These are phyloP conservation scores for Drosophila lacertosa DNA, from an alignment of 1,140 invertebrate genomes.

Conservation along the genomic window DNA sequence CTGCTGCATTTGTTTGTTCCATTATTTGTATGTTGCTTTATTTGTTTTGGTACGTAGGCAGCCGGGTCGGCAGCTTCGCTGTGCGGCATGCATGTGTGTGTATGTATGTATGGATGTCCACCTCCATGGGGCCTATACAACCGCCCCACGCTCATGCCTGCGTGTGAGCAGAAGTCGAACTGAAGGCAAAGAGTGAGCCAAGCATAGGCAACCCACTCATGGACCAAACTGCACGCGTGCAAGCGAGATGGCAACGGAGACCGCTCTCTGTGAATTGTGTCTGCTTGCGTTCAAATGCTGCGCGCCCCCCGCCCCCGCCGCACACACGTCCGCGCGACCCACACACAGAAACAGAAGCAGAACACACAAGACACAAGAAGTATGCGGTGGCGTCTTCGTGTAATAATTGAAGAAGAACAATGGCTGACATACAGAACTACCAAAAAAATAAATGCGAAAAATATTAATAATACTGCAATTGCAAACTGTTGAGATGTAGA, in stretches of 20 bases:
- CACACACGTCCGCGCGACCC: constrained; percentile 25
- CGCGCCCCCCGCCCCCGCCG: constrained; percentile 4
- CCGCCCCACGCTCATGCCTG: constrained; percentile 29
- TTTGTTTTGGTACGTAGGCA: constrained; percentile 59
- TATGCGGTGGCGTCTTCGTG: constrained; percentile 76
- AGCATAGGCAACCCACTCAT: constrained; percentile 10
- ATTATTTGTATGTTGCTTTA: constrained; percentile 46
- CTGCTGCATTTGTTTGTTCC: constrained; percentile 61
- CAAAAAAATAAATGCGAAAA: background rate
- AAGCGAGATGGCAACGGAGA: constrained; percentile 26
- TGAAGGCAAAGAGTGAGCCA: constrained; percentile 32
- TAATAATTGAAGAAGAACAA: constrained; percentile 75
- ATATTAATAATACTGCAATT: constrained; percentile 7
- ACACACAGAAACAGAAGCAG: constrained; percentile 24
- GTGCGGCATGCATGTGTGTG: constrained; percentile 5
- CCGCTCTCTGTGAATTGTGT: constrained; percentile 33
- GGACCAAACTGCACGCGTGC: background rate
- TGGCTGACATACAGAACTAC: constrained; percentile 59
- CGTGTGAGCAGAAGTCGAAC: constrained; percentile 28
- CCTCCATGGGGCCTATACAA: constrained; percentile 33
- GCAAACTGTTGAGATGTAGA: constrained; percentile 22
- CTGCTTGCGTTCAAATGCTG: constrained; percentile 31
- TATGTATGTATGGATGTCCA: constrained; percentile 2
- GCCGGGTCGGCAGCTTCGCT: constrained; percentile 38
- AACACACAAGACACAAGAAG: constrained; percentile 51